These are phyloP conservation scores for Ibidorhyncha struthersii DNA, from an alignment of 2,113 vertebrate species.

Conservation along the genomic window DNA sequence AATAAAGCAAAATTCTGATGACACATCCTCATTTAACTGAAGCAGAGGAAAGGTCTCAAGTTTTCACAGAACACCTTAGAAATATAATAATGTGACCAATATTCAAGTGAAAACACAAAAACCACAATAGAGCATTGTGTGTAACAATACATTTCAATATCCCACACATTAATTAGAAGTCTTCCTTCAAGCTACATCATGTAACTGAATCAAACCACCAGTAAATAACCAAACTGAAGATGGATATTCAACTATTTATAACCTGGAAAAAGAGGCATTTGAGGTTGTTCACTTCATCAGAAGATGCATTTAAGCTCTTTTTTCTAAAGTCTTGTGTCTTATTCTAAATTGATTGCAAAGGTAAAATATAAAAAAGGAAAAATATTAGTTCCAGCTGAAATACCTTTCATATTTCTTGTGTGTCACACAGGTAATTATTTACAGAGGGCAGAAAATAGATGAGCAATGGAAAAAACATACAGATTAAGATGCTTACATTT, in stretches of 20 bases:
- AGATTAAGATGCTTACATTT: neutral
- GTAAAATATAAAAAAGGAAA: neutral
- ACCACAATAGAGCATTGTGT: neutral
- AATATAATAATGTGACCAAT: neutral
- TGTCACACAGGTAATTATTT: neutral
- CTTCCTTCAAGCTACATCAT: neutral
- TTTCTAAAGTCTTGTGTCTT: neutral
- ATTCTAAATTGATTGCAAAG: neutral
- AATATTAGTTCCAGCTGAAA: neutral
- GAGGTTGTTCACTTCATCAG: neutral
- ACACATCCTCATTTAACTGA: neutral
- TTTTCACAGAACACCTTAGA: neutral
- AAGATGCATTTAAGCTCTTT: neutral
- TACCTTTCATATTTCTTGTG: neutral
- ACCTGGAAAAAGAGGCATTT: neutral
- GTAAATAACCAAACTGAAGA: neutral
- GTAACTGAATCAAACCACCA: neutral
- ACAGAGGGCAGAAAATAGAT: neutral
- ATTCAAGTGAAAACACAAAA: neutral
- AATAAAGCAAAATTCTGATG: neutral
- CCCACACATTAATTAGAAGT: neutral
- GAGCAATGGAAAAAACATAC: neutral
- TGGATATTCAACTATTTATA: neutral
- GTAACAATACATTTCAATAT: neutral
- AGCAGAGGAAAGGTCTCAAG: neutral